Base-by-base conservation (phyloP, 2,888 invertebrate genomes). In the Empis livida region DNA sequence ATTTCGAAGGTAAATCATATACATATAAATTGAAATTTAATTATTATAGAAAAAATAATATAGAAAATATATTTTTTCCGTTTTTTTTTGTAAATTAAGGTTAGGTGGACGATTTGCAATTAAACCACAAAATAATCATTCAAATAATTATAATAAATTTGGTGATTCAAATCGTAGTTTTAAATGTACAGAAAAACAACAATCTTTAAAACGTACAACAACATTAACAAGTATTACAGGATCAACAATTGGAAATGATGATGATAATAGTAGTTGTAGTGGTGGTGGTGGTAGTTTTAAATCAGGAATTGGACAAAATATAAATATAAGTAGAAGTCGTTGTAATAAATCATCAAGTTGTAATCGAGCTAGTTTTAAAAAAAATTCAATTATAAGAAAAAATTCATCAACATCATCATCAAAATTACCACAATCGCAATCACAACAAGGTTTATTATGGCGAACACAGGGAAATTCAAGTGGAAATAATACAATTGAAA, bases 1-100 rank as follows among this genome's bases (percentile, higher is more conserved):
- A 50, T 74, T 77, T 56, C 68, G 78, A 51, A 62, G 69, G 69
- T 69, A 57, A 59, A 60, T 59, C 50, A 23, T 42, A 17, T 35
- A 35, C 1, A 44, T 11, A 10, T 32, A 27, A n/a, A 35, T 6
- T 17, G 9, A 27, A 38, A 38, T 15, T 38, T 13, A 6, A 13
- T 32, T 32, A 5, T 32, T 32, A 20, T 20, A n/a, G n/a, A n/a
- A n/a, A n/a, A n/a, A n/a, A n/a, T 20, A 20, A 2, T 14, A 11
- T 10, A 17, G 15, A 10, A 9, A 27, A 9, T 9, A 35, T 23
- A 5, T 20, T 20, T 20, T 6, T 20, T 42, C 3, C 8, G 11
- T n/a, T 15, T 42, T 35, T 14, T 31, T 35, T 35, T 35, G 35
- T n/a, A n/a, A 13, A 43, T 47, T 9, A 49, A 68, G 67, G 42